A percentile compares a stretch with the other conserved stretches of the same genome.
Evolutionary conservation across 2,113 vertebrate genomes (phyloP).

Genomic region (Dipodomys stephensi): DNA sequence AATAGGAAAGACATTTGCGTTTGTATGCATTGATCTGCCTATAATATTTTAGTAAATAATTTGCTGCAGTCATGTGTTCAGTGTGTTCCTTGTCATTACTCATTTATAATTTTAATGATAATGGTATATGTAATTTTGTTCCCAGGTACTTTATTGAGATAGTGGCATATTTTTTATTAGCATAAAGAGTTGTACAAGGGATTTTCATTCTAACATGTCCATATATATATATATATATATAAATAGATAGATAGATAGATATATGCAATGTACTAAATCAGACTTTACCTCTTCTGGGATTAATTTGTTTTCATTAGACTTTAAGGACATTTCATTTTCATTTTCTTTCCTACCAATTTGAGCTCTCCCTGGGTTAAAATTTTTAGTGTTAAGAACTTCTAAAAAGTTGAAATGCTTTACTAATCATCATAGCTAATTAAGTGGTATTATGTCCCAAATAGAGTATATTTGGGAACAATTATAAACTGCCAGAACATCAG

Average conservation of each 20-base stretch:
- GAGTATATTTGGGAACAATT: neutral
- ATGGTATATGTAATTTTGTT: neutral
- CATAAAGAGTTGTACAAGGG: no score
- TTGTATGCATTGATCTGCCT: neutral
- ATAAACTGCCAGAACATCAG: slow-evolving; percentile 29
- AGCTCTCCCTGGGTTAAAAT: neutral
- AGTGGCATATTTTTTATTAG: neutral
- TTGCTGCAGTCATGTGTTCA: neutral
- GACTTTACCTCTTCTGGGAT: no score
- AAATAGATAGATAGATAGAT: no score
- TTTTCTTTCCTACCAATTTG: neutral
- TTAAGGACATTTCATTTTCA: slow-evolving; percentile 23
- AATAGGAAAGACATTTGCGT: neutral
- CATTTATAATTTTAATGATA: slow-evolving; percentile 17
- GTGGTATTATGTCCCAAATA: neutral
- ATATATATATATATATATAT: no score
- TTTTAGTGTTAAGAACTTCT: slow-evolving; percentile 24
- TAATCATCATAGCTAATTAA: neutral
- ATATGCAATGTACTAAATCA: no score
- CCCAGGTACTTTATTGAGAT: neutral
- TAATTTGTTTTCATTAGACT: slow-evolving; percentile 26
- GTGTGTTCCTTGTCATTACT: neutral
- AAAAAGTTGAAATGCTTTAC: neutral
- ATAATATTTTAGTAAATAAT: neutral
- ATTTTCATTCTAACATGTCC: no score